Conservation (phyloP, 2,113 vertebrate genomes). For the Hippopotamus amphibius region DNA sequence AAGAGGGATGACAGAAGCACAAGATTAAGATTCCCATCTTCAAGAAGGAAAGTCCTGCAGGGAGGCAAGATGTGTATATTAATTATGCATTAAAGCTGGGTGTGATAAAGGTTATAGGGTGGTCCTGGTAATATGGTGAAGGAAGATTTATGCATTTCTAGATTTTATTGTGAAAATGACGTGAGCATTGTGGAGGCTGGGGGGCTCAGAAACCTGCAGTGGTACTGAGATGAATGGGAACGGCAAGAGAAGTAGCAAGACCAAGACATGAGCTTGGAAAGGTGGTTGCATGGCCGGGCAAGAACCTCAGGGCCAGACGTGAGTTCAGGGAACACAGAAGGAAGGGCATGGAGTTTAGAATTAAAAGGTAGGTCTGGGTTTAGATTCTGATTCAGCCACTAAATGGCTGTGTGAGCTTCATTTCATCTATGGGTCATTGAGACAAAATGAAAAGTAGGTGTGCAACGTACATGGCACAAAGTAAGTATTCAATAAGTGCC, state of each 20-base stretch:
- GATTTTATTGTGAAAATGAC: neutral
- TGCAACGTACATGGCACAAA: neutral
- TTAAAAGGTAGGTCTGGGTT: neutral
- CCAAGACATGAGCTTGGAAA: too few species aligned
- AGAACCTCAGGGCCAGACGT: neutral
- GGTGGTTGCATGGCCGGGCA: neutral
- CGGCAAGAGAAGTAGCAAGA: neutral
- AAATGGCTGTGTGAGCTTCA: neutral
- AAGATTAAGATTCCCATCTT: neutral
- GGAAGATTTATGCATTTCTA: neutral
- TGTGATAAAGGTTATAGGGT: neutral
- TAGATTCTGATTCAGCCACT: neutral
- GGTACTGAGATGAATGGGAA: neutral
- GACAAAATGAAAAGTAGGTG: neutral
- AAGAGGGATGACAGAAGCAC: neutral
- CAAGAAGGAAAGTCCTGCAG: neutral
- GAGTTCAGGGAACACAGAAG: neutral
- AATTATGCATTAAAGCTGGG: neutral
- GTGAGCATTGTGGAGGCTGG: too few species aligned
- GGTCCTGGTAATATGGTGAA: neutral
- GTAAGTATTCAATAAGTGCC: neutral
- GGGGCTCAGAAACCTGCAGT: neutral
- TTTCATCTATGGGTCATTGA: neutral
- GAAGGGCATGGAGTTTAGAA: neutral
- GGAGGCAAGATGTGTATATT: neutral